These are phyloP conservation scores for Apus apus DNA, from an alignment of 2,113 vertebrate species.

Conservation along the genomic window DNA sequence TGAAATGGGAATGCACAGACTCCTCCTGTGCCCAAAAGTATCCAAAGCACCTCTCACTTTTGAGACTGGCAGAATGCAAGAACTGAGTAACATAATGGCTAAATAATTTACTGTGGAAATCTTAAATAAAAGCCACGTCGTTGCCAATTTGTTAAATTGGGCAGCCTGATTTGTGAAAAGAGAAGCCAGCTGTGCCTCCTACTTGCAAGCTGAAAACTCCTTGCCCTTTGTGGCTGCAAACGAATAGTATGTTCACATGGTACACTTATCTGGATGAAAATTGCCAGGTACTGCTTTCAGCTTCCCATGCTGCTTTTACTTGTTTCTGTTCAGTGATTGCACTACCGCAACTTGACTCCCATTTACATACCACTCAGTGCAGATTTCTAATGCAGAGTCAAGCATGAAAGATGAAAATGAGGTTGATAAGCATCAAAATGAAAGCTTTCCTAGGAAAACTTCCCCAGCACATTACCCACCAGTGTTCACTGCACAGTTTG, in stretches of 20 bases:
- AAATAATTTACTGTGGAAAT: neutral
- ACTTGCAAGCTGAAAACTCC: neutral
- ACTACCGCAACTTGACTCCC: neutral
- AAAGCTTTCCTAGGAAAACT: neutral
- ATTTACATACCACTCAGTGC: neutral
- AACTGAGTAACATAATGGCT: neutral
- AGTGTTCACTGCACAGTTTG: neutral
- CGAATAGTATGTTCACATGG: neutral
- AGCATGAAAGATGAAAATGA: neutral
- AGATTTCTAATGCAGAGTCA: neutral
- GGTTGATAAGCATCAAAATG: neutral
- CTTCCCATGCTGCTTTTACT: neutral
- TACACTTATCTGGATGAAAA: neutral
- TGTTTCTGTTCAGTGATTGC: neutral
- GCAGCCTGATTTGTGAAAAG: neutral
- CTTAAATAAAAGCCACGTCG: neutral
- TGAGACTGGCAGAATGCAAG: neutral
- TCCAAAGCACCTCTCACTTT: neutral
- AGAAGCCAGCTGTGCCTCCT: neutral
- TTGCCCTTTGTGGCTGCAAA: neutral
- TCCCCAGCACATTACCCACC: neutral
- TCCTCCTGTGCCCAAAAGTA: neutral
- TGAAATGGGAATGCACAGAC: neutral
- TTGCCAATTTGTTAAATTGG: neutral
- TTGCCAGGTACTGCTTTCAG: neutral